Evolutionary conservation across 2,113 vertebrate genomes (phyloP).

Genomic region (Emydura subglobosa): DNA sequence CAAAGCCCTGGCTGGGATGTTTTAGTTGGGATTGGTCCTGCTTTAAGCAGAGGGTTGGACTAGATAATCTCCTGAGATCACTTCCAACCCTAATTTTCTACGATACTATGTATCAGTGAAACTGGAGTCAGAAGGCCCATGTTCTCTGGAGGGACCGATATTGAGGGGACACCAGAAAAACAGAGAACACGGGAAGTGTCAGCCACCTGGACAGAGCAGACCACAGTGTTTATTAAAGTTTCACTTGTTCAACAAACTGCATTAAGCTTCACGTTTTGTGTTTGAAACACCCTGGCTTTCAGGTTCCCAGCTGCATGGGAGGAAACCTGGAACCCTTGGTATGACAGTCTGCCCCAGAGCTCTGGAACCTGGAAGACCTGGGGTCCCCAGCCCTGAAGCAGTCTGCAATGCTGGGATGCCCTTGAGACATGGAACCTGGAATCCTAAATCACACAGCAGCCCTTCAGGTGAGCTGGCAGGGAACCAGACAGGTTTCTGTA

Average conservation of each 20-base stretch:
- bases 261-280: not conserved
- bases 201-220: not conserved
- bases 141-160: not conserved
- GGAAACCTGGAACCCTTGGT: not conserved
- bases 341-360: not conserved
- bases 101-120: no score
- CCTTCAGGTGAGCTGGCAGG: no score
- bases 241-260: not conserved
- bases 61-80: no score
- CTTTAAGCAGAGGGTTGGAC: no score
- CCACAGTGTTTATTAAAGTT: not conserved
- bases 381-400: not conserved
- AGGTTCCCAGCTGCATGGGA: not conserved
- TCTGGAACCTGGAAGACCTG: not conserved
- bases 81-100: no score
- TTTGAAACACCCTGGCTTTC: not conserved
- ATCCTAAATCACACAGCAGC: not conserved
- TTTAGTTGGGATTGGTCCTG: no score
- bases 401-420: not conserved
- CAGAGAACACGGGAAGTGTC: not conserved
- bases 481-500: no score
- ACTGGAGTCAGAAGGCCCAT: not conserved
- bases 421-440: not conserved
- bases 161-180: not conserved
- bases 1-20: no score